These are phyloP conservation scores for Ptychodera flava DNA, from an alignment of 35 echinoderm and acorn worm species.

Conservation along the genomic window DNA sequence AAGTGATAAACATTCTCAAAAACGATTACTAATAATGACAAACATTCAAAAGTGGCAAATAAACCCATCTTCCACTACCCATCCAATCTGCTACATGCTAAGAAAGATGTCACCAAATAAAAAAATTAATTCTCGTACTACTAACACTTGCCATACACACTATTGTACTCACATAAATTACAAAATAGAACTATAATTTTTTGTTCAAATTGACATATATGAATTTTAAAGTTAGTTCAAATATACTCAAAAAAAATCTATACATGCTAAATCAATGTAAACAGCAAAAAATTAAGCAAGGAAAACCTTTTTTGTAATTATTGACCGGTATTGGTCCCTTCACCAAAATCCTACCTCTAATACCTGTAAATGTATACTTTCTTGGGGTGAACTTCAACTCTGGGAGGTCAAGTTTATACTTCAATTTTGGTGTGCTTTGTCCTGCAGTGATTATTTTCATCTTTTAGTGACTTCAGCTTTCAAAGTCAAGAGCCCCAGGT, in stretches of 20 bases:
- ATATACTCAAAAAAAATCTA: background rate
- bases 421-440: too few species aligned
- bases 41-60: background rate
- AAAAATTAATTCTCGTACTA: background rate
- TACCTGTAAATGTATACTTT: background rate
- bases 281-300: background rate
- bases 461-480: too few species aligned
- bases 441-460: too few species aligned
- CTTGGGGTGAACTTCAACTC: too few species aligned
- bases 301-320: background rate
- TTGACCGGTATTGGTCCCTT: background rate
- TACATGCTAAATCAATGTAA: background rate
- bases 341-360: background rate
- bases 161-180: background rate
- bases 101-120: background rate
- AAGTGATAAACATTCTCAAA: background rate
- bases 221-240: background rate
- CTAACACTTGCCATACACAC: background rate
- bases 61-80: background rate
- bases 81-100: background rate
- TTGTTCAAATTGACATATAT: background rate
- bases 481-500: too few species aligned
- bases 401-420: too few species aligned
- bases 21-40: background rate
- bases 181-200: background rate